Conservation (phyloP, 2,113 vertebrate species). For the Cichladusa arquata region DNA sequence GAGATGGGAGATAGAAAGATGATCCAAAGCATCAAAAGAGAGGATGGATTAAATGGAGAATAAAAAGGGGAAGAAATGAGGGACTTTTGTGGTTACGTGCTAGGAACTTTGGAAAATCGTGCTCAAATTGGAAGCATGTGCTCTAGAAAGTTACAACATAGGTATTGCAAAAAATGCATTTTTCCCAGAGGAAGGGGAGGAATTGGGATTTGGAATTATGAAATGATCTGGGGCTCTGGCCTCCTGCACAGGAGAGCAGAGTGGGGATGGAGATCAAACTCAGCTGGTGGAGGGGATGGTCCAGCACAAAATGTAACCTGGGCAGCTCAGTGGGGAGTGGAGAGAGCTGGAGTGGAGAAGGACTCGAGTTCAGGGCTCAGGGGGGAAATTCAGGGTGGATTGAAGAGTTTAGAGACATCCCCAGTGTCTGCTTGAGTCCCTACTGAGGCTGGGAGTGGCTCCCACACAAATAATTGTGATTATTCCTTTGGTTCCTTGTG, state of each 20-base stretch:
- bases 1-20: neutral
- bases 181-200: constrained; percentile 6
- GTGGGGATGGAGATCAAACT: neutral
- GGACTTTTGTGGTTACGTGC: constrained; percentile 47
- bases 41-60: constrained; percentile 30
- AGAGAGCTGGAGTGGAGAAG: neutral
- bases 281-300: fast-evolving
- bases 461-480: fast-evolving
- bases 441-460: neutral
- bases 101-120: constrained; percentile 59
- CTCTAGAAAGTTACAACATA: constrained; percentile 48
- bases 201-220: neutral
- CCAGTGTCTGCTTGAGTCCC: neutral
- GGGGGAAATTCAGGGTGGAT: neutral
- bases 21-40: constrained; percentile 31
- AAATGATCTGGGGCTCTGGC: neutral
- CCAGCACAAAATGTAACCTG: fast-evolving
- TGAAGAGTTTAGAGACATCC: neutral
- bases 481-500: neutral
- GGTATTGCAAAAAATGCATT: constrained; percentile 57
- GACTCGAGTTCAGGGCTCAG: fast-evolving
- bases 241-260: neutral
- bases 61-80: constrained; percentile 51
- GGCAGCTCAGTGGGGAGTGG: neutral
- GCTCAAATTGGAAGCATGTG: constrained; percentile 67